phyloP scores from a whole-genome alignment of 2,888 invertebrate genomes.

The Pantelozetes paolii region DNA sequence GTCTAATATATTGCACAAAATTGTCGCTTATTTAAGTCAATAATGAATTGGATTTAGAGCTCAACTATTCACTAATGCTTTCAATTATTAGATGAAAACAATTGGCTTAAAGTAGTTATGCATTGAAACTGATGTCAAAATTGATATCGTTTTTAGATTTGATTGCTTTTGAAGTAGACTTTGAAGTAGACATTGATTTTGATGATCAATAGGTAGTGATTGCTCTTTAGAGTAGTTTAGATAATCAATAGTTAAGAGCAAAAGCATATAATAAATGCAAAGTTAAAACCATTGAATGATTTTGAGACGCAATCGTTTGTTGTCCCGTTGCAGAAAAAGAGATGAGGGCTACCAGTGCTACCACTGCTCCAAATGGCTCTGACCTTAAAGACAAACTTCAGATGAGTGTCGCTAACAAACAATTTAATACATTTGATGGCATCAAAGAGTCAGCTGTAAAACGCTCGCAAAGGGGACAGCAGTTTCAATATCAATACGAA shows the following conservation, averaged over 20 bases:
- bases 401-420: constrained; percentile 13
- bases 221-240: constrained; percentile 21
- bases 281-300: not conserved
- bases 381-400: constrained; percentile 29
- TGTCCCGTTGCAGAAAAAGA: constrained; percentile 37
- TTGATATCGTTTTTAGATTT: constrained; percentile 22
- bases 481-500: constrained; percentile 32
- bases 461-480: constrained; percentile 34
- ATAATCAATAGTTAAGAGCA: constrained; percentile 12
- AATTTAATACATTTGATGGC: constrained; percentile 33
- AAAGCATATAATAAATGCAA: constrained; percentile 19
- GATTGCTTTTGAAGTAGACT: not conserved
- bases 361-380: constrained; percentile 5
- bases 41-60: constrained; percentile 22
- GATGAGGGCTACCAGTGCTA: constrained; percentile 24
- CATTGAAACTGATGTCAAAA: constrained; percentile 10
- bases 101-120: not conserved
- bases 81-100: constrained; percentile 14
- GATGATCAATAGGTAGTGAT: constrained; percentile 4
- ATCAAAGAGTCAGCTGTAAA: constrained; percentile 32
- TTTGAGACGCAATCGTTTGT: constrained; percentile 33
- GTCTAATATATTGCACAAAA: constrained; percentile 15
- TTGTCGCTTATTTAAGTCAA: constrained; percentile 25
- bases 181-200: not conserved
- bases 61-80: constrained; percentile 13